phyloP scores from a whole-genome alignment of 2,797 vertebrate species.

The Alauda arvensis region DNA sequence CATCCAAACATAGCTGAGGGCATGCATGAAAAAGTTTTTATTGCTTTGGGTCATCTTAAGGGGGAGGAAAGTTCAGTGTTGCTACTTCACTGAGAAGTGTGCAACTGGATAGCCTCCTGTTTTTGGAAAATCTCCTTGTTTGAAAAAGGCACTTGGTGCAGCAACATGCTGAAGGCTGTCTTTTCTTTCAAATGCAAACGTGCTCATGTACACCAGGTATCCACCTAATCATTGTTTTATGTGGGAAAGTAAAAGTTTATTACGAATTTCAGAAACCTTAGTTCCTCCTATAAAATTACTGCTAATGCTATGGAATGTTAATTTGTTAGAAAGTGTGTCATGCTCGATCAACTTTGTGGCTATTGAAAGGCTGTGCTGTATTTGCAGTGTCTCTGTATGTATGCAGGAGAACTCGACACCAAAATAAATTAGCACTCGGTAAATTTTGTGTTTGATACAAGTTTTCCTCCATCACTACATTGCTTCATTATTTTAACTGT shows the following conservation, averaged over 20 bases:
- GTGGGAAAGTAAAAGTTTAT: background rate
- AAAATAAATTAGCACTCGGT: background rate
- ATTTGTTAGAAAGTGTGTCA: background rate
- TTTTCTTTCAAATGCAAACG: background rate
- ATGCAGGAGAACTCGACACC: background rate
- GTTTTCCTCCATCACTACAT: background rate
- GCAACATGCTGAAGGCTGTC: background rate
- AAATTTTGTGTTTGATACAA: background rate
- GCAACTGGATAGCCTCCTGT: conserved; percentile 26
- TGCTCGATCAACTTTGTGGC: background rate
- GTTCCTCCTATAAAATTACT: background rate
- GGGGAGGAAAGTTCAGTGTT: conserved; percentile 35
- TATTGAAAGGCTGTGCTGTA: background rate
- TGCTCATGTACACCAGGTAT: background rate
- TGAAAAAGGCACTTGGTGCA: background rate
- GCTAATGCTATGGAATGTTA: background rate
- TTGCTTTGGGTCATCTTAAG: conserved; percentile 56
- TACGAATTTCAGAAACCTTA: background rate
- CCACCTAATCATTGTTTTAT: background rate
- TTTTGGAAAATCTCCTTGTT: conserved; percentile 21
- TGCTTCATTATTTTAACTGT: background rate
- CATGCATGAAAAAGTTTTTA: conserved; percentile 62
- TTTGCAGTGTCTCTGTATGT: background rate
- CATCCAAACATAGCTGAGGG: conserved; percentile 66
- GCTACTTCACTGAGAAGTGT: conserved; percentile 48